Conservation (phyloP, 1,140 invertebrate species). For the Drosophila lini region DNA sequence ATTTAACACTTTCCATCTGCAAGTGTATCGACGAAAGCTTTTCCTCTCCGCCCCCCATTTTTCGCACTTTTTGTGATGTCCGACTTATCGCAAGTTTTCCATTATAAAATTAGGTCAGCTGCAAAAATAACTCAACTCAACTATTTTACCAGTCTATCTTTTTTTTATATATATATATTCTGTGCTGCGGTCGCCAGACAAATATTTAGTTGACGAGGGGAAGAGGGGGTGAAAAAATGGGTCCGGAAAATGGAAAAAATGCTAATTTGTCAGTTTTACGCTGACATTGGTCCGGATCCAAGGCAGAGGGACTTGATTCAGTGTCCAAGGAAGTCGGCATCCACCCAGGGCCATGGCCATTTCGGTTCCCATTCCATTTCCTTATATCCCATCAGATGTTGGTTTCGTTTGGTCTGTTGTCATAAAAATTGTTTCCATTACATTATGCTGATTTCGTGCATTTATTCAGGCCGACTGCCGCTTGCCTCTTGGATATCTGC, state of each 20-base stretch:
- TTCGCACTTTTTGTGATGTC: constrained; percentile 38
- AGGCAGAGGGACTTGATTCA: constrained; percentile 20
- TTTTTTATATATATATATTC: constrained; percentile 39
- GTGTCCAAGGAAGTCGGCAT: constrained; percentile 24
- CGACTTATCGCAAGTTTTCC: constrained; percentile 82
- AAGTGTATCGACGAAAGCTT: constrained; percentile 11
- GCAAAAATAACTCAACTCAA: constrained; percentile 81
- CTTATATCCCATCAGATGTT: constrained; percentile 25
- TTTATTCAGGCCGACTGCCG: constrained; percentile 72
- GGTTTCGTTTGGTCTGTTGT: constrained; percentile 63
- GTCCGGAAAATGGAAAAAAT: constrained; percentile 78
- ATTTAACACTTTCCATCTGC: not conserved
- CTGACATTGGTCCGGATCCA: constrained; percentile 70
- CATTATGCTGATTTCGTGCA: constrained; percentile 82
- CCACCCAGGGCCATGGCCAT: constrained; percentile 42
- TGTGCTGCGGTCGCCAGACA: constrained; percentile 62
- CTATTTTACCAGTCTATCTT: constrained; percentile 69
- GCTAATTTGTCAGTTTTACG: constrained; percentile 83
- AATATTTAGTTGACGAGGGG: constrained; percentile 71
- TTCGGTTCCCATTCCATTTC: constrained; percentile 4
- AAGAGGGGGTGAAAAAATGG: constrained; percentile 50
- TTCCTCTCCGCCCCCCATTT: not conserved
- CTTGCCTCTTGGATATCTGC: constrained; percentile 59
- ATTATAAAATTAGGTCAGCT: constrained; percentile 83
- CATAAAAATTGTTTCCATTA: constrained; percentile 83